Base-by-base conservation (phyloP, 2,888 invertebrate species). In the Pheosia tremula region DNA sequence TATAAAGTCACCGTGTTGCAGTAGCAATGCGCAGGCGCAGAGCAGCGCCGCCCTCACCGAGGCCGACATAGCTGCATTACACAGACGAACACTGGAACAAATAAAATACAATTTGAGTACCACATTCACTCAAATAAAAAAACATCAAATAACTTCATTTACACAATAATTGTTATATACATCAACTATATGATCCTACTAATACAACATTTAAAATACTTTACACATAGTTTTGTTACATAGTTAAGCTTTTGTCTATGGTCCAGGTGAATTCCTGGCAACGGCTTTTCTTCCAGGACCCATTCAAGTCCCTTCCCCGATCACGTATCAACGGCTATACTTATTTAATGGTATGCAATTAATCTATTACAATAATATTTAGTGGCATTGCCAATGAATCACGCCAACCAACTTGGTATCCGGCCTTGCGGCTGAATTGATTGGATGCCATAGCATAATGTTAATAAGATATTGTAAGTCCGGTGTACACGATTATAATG, bases 11-110 rank as follows among this genome's bases (percentile, higher is more conserved):
- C 90, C 90, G 71, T 89, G 84, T 69, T 89, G 90, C 71, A 91
- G 66, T 58, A 89, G 75, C 80, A 90, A 74, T 76, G 87, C 84
- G 83, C 87, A 86, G 70, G 82, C 90, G 86, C 90, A 90, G 83
- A 92, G 81, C 81, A 92, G 79, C 85, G 84, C 90, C 87, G 82
- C 87, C 86, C 86, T 89, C 89, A 88, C 83, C 88, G 89, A 79
- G 66, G 78, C 74, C 77, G 83, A 80, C 93, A 92, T 93, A 77
- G 87, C 88, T 81, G 90, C 93, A 93, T 93, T 74, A 90, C 90
- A 90, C 88, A 83, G 85, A 74, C 78, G 79, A 74, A 71, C 79
- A 74, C 93, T 93, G 87, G 0, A 87, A 90, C 78, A 83, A 89
- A n/a, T 4, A n/a, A 47, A 47, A 43, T 9, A 43, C 43, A 43